Evolutionary conservation across 2,797 vertebrate genomes (phyloP).

Genomic region (Xerus rutilus): DNA sequence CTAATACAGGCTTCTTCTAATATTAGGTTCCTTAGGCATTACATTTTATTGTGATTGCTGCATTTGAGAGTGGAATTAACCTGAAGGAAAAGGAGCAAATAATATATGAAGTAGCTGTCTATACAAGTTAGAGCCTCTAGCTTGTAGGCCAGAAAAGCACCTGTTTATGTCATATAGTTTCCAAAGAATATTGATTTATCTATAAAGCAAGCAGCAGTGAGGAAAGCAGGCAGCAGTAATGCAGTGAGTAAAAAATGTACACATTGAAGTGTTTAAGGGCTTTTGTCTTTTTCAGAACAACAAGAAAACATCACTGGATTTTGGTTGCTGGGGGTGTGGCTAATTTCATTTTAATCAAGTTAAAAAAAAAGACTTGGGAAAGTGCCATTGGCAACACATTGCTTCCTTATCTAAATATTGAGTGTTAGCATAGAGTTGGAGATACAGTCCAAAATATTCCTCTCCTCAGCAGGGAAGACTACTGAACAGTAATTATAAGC

Average conservation of each 20-base stretch:
- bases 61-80: slow-evolving; percentile 48
- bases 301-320: not conserved
- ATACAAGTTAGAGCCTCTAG: not conserved
- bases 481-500: slow-evolving; percentile 10
- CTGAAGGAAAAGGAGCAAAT: slow-evolving; percentile 6
- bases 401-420: slow-evolving; percentile 40
- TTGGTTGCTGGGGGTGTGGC: slow-evolving; percentile 2
- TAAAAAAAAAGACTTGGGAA: no score
- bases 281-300: slow-evolving; percentile 38
- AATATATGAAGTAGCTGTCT: not conserved
- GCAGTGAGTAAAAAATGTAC: not conserved
- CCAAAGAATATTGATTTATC: not conserved
- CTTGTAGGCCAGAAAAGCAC: not conserved
- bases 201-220: not conserved
- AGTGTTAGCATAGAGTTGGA: not conserved
- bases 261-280: not conserved
- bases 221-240: slow-evolving; percentile 2
- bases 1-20: not conserved
- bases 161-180: not conserved
- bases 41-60: slow-evolving; percentile 58
- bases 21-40: slow-evolving; percentile 12
- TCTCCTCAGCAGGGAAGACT: not conserved
- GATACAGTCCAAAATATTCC: not conserved
- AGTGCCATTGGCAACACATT: slow-evolving; percentile 8
- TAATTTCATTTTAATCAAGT: not conserved